A percentile compares a stretch with the other conserved stretches of the same genome.
Conservation (phyloP, 1,140 invertebrate genomes). For the Ridgeia piscesae region DNA sequence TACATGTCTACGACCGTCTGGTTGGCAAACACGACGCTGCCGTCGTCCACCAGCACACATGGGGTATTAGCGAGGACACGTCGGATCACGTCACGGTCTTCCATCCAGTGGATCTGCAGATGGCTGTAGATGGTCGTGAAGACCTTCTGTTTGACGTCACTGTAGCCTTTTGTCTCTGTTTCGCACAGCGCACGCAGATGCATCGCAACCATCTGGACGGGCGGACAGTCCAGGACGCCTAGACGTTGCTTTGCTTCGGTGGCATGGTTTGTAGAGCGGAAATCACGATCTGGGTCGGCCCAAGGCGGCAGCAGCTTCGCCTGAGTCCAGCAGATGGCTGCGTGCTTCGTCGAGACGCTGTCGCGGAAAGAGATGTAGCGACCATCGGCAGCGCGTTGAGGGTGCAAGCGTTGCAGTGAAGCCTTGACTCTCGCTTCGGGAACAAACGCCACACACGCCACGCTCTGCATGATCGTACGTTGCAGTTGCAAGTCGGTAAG, state of each 20-base stretch:
- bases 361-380: slow-evolving; percentile 27
- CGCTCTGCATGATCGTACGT: background rate
- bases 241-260: background rate
- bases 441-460: background rate
- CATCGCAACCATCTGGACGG: slow-evolving; percentile 21
- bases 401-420: slow-evolving; percentile 8
- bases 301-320: slow-evolving; percentile 24
- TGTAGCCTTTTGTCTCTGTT: background rate
- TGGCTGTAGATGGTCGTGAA: slow-evolving; percentile 23
- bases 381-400: slow-evolving; percentile 15
- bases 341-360: slow-evolving; percentile 22
- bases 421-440: background rate
- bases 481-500: background rate
- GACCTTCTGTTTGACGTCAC: slow-evolving; percentile 2
- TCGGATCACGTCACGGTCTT: background rate
- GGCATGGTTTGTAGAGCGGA: background rate
- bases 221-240: slow-evolving; percentile 11
- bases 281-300: slow-evolving; percentile 21
- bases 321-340: slow-evolving; percentile 22
- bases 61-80: background rate
- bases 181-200: slow-evolving; percentile 21
- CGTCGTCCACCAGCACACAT: slow-evolving; percentile 23
- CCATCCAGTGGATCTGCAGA: background rate
- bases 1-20: slow-evolving; percentile 34
- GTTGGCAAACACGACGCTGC: slow-evolving; percentile 33